Evolutionary conservation across 2,888 invertebrate species (phyloP).

Genomic region (Leptopilina myrica): DNA sequence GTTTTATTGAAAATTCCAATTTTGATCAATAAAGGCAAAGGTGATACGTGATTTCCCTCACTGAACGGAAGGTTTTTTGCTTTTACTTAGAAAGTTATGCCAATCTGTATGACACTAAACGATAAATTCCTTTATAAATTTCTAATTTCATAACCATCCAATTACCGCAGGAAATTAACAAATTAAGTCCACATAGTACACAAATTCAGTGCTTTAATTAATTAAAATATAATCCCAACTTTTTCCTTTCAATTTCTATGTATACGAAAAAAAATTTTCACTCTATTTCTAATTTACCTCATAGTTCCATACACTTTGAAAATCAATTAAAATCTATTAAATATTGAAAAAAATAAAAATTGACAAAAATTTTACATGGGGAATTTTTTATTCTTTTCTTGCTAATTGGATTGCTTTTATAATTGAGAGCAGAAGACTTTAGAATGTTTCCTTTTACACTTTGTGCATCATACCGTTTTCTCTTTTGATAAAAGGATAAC

Average conservation of each 20-base stretch:
- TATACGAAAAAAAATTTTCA: no score
- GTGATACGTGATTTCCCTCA: slow-evolving; percentile 32
- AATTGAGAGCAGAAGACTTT: no score
- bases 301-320: no score
- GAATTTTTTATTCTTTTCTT: no score
- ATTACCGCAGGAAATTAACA: background rate
- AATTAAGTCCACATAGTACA: background rate
- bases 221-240: no score
- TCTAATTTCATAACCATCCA: background rate
- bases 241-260: no score
- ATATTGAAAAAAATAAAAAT: no score
- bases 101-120: background rate
- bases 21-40: slow-evolving; percentile 24
- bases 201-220: background rate
- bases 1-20: slow-evolving; percentile 35
- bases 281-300: no score
- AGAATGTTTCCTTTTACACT: background rate
- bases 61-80: background rate
- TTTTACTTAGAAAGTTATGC: slow-evolving; percentile 1
- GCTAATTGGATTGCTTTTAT: no score
- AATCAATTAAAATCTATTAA: no score
- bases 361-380: no score
- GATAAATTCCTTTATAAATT: slow-evolving; percentile 3
- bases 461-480: background rate
- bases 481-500: slow-evolving; percentile 13